phyloP scores from a whole-genome alignment of 2,113 vertebrate genomes.

The Channa argus region DNA sequence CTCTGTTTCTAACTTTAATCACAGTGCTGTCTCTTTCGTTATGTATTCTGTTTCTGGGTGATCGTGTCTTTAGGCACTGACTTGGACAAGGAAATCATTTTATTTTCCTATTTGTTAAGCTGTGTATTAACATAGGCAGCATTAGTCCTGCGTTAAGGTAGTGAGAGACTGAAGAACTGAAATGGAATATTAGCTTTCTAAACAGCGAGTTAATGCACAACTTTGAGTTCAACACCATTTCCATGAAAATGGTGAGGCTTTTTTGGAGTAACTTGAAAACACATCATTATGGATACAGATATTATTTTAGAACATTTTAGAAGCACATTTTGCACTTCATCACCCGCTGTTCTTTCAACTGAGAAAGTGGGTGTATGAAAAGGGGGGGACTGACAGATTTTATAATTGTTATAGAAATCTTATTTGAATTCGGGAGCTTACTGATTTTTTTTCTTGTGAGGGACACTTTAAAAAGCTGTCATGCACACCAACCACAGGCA shows the following conservation, averaged over 20 bases:
- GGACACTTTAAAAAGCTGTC: constrained; percentile 80
- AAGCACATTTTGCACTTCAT: constrained; percentile 65
- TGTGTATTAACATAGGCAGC: constrained; percentile 49
- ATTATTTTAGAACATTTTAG: constrained; percentile 69
- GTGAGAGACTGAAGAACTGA: constrained; percentile 1
- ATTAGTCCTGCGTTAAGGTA: constrained; percentile 24
- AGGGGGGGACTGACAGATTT: constrained; percentile 72
- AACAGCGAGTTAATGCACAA: constrained; percentile 8
- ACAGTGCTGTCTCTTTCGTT: constrained; percentile 71
- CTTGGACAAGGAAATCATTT: constrained; percentile 69
- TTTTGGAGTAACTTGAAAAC: constrained; percentile 34
- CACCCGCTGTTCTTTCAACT: constrained; percentile 66
- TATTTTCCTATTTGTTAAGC: constrained; percentile 76
- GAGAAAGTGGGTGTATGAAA: constrained; percentile 66
- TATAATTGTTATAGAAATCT: constrained; percentile 78
- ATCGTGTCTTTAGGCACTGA: constrained; percentile 68
- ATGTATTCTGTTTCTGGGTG: constrained; percentile 72
- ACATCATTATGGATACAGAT: constrained; percentile 43
- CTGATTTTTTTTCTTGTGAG: constrained; percentile 55
- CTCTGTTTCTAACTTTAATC: constrained; percentile 74
- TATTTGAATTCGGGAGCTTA: constrained; percentile 77
- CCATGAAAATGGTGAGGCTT: constrained; percentile 13
- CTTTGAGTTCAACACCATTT: constrained; percentile 23
- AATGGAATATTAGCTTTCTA: constrained; percentile 28
- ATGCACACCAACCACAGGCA: constrained; percentile 71